Conservation (phyloP, 2,113 vertebrate species). For the Ctenodactylus gundi region DNA sequence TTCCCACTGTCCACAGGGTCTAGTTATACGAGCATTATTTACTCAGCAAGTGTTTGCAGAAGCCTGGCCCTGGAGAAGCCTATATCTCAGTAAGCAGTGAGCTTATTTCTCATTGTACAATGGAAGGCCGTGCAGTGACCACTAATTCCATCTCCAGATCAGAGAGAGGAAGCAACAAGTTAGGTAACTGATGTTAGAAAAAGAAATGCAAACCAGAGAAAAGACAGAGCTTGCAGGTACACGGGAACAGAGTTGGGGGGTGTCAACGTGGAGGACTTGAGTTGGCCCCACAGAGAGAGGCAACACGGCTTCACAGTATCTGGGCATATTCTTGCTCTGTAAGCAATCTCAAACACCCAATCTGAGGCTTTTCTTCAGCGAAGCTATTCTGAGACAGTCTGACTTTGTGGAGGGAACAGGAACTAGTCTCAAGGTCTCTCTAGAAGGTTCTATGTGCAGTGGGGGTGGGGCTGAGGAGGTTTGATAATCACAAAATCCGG, state of each 20-base stretch:
- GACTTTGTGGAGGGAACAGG: neutral
- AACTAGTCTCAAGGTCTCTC: neutral
- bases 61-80: neutral
- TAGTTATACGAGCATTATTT: neutral
- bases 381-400: neutral
- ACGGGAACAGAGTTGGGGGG: accelerated
- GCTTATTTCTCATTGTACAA: accelerated
- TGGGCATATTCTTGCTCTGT: neutral
- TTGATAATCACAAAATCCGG: neutral
- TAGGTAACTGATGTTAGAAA: neutral
- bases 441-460: neutral
- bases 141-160: neutral
- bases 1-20: neutral
- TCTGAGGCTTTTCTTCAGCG: neutral
- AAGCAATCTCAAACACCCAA: neutral
- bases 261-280: accelerated
- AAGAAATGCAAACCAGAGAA: neutral
- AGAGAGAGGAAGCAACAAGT: neutral
- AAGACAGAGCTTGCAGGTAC: neutral
- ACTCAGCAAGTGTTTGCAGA: neutral
- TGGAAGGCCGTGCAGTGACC: neutral
- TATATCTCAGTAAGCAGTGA: neutral
- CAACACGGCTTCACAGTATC: accelerated
- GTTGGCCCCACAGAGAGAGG: accelerated
- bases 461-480: accelerated